These are phyloP conservation scores for Aurelia aurita DNA, from an alignment of 30 jellyfish, hydroid and myxozoan species.

Conservation along the genomic window DNA sequence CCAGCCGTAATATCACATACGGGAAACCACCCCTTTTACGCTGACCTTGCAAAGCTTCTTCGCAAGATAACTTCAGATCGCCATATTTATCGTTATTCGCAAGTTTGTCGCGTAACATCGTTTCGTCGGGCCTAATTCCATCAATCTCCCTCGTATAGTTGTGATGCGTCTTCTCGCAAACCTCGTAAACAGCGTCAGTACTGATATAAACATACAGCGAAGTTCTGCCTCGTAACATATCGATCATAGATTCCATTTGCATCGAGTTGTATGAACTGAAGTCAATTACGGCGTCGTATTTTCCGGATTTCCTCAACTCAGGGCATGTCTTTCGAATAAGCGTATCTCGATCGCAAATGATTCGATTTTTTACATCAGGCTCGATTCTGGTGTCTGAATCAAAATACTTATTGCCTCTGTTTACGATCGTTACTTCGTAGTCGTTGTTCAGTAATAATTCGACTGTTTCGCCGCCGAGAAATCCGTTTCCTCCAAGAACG, in stretches of 20 bases:
- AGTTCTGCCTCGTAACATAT: slow-evolving; percentile 71
- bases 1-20: slow-evolving; percentile 86
- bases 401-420: slow-evolving; percentile 88
- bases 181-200: slow-evolving; percentile 95
- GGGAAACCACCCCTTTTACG: slow-evolving; percentile 92
- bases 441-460: slow-evolving; percentile 32
- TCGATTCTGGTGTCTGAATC: slow-evolving; percentile 64
- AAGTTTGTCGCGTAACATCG: slow-evolving; percentile 41
- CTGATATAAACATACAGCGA: slow-evolving; percentile 78
- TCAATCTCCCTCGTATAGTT: slow-evolving; percentile 77
- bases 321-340: slow-evolving; percentile 77
- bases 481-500: slow-evolving; percentile 96
- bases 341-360: slow-evolving; percentile 89
- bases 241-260: slow-evolving; percentile 89
- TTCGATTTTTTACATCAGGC: slow-evolving; percentile 30
- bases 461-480: slow-evolving; percentile 88
- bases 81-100: slow-evolving; percentile 77
- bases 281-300: slow-evolving; percentile 90
- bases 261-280: slow-evolving; percentile 82
- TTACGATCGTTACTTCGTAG: slow-evolving; percentile 62
- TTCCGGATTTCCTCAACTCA: slow-evolving; percentile 57
- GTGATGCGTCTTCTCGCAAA: slow-evolving; percentile 70
- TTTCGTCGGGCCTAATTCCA: slow-evolving; percentile 47
- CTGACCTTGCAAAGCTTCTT: slow-evolving; percentile 78
- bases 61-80: slow-evolving; percentile 88